A percentile compares a stretch with the other conserved stretches of the same genome.
These are phyloP conservation scores for Plumapathes pennacea DNA, from an alignment of 92 coral and sea anemone genomes.

Conservation along the genomic window DNA sequence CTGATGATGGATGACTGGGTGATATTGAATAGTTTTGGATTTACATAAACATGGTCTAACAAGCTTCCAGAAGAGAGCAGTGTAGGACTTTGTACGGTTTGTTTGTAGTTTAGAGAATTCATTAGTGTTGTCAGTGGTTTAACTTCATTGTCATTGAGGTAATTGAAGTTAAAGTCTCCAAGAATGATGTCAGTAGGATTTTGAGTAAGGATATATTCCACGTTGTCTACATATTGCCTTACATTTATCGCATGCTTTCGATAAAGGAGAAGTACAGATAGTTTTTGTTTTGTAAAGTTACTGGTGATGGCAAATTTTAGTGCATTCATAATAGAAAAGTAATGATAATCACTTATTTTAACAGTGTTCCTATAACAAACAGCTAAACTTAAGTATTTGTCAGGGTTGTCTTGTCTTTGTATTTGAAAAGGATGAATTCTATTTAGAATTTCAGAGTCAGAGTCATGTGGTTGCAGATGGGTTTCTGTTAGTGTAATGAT, in stretches of 20 bases:
- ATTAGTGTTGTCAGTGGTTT: slow-evolving; percentile 37
- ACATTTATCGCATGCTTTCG: slow-evolving; percentile 35
- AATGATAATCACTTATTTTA: not conserved
- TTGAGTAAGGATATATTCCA: slow-evolving; percentile 20
- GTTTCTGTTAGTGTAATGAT: too few relatives aligned
- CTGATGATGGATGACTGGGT: slow-evolving; percentile 30
- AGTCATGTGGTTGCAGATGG: too few relatives aligned
- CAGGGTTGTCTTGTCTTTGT: not conserved
- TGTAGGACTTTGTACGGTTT: slow-evolving; percentile 46
- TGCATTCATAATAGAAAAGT: slow-evolving; percentile 10
- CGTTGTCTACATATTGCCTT: slow-evolving; percentile 10
- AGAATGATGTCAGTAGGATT: slow-evolving; percentile 37
- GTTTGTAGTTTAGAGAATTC: slow-evolving; percentile 38
- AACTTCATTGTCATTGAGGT: slow-evolving; percentile 28
- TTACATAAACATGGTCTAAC: slow-evolving; percentile 62
- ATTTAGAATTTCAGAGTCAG: too few relatives aligned
- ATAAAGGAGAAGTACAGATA: slow-evolving; percentile 13
- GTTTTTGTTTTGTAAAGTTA: not conserved
- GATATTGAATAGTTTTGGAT: slow-evolving; percentile 2
- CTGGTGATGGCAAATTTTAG: not conserved
- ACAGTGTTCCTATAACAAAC: slow-evolving; percentile 18
- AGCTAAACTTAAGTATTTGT: slow-evolving; percentile 12
- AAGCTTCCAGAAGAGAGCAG: slow-evolving; percentile 61
- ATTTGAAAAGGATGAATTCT: not conserved
- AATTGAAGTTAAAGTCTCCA: slow-evolving; percentile 59